A percentile compares a stretch with the other conserved stretches of the same genome.
Evolutionary conservation across 1,140 invertebrate genomes (phyloP).

Genomic region (Apolygus lucorum): DNA sequence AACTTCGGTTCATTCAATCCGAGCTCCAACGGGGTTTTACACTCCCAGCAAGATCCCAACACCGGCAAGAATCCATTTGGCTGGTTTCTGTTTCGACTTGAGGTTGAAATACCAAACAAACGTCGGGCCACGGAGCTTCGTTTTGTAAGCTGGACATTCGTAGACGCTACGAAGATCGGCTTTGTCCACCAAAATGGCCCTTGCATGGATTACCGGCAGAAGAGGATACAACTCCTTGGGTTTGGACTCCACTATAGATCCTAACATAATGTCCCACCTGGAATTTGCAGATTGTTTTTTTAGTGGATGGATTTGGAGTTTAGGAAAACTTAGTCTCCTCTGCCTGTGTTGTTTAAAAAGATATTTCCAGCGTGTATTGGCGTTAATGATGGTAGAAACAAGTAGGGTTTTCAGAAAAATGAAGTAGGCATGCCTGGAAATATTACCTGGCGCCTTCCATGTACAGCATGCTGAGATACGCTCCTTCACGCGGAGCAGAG

Average conservation of each 20-base stretch:
- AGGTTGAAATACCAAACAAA: constrained; percentile 95
- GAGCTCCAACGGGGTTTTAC: constrained; percentile 40
- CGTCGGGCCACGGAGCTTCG: constrained; percentile 73
- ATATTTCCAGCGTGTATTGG: no score
- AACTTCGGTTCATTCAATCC: no score
- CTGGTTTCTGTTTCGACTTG: constrained; percentile 76
- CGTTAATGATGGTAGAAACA: no score
- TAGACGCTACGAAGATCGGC: constrained; percentile 79
- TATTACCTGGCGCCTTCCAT: constrained; percentile 73
- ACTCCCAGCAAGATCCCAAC: constrained; percentile 83
- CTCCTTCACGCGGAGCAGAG: constrained; percentile 78
- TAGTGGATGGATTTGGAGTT: no score
- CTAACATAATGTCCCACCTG: constrained; percentile 69
- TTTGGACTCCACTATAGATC: constrained; percentile 69
- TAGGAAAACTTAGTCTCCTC: no score
- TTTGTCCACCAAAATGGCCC: constrained; percentile 62
- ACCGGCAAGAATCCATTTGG: constrained; percentile 87
- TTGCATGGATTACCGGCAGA: constrained; percentile 89
- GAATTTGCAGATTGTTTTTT: no score
- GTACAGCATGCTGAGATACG: constrained; percentile 79
- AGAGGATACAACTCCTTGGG: constrained; percentile 82
- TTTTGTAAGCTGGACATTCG: constrained; percentile 91
- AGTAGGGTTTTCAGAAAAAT: no score
- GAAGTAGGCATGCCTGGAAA: no score
- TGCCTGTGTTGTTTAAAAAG: no score